Base-by-base conservation (phyloP, 1,140 invertebrate species). In the Batillaria attramentaria region DNA sequence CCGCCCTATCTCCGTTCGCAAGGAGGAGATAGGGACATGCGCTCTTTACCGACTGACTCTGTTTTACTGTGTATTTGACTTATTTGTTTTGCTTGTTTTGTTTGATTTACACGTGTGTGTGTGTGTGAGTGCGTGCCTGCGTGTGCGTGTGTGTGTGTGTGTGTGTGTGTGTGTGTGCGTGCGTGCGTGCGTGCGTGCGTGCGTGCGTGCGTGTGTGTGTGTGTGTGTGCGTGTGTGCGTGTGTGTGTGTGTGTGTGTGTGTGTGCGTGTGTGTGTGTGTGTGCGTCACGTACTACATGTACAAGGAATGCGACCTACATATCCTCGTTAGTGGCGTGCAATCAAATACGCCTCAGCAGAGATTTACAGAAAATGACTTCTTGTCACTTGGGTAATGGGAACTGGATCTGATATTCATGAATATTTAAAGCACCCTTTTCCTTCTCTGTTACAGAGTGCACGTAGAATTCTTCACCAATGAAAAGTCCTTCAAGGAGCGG, bases 381-480 rank as follows among this genome's bases (percentile, higher is more conserved):
- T n/a, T n/a, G n/a, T n/a, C n/a, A n/a, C n/a, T n/a, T n/a, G n/a
- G n/a, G n/a, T n/a, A n/a, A n/a, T n/a, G n/a, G n/a, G n/a, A n/a
- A n/a, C n/a, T n/a, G n/a, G n/a, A n/a, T n/a, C n/a, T n/a, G n/a
- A n/a, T n/a, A n/a, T n/a, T n/a, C n/a, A n/a, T n/a, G n/a, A n/a
- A n/a, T n/a, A n/a, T n/a, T n/a, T n/a, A n/a, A n/a, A n/a, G n/a
- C n/a, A n/a, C n/a, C n/a, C n/a, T n/a, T n/a, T n/a, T n/a, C n/a
- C n/a, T n/a, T n/a, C 65, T 42, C 42, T 75, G 4, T 91, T 92
- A 50, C 95, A 99, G 98, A 94, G 97, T 99, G 87, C 95, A 97
- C 79, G 98, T 99, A 85, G 98, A 99, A 92, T 99, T 98, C 92
- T 99, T 99, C 92, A 98, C 98, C 84, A 99, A 99, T 93, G 97